Evolutionary conservation across 2,888 invertebrate species (phyloP).

Genomic region (Eledone cirrhosa): DNA sequence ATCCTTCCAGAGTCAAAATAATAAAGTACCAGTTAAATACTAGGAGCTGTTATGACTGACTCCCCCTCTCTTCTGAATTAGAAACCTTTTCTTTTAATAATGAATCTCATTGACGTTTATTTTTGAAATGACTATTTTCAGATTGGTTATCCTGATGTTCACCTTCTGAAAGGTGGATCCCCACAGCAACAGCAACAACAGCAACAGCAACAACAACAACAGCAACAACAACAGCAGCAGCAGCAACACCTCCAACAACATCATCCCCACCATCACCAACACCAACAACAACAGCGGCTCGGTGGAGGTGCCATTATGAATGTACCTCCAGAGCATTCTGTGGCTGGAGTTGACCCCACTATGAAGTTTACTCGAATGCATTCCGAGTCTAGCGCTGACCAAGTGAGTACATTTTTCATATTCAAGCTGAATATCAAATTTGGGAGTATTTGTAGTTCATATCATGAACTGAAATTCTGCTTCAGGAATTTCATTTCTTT

Average conservation of each 20-base stretch:
- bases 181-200: conserved; percentile 34
- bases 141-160: conserved; percentile 78
- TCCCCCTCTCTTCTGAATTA: not conserved
- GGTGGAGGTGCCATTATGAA: not conserved
- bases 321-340: conserved; percentile 29
- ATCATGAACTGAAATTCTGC: not conserved
- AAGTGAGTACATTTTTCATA: conserved; percentile 38
- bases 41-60: not conserved
- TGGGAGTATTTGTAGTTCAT: no score
- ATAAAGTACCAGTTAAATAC: no score
- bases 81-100: not conserved
- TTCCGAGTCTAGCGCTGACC: conserved; percentile 54
- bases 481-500: no score
- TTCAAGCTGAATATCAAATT: not conserved
- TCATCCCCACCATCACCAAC: conserved; percentile 27
- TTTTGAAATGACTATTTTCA: conserved; percentile 66
- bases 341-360: conserved; percentile 44
- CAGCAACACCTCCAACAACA: no score
- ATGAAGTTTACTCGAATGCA: conserved; percentile 47
- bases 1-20: no score
- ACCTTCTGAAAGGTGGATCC: conserved; percentile 59
- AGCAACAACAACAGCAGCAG: conserved; percentile 37
- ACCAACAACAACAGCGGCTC: conserved; percentile 35
- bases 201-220: no score
- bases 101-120: not conserved